Evolutionary conservation across 2,113 vertebrate species (phyloP), one percentile per base, ranked within the genome.

Genomic region (Jaculus jaculus): DNA sequence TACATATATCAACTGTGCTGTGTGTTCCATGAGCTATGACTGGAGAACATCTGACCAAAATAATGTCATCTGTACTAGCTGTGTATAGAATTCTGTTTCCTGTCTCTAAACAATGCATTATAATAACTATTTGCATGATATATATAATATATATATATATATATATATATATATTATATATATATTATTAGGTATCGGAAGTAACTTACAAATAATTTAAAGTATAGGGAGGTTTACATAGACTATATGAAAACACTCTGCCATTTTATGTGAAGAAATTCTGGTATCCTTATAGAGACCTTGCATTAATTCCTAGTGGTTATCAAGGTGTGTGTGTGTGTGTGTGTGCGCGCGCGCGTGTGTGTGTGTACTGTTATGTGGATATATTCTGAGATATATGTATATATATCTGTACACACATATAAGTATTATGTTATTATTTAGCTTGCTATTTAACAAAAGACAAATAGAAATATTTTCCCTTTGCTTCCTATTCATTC

Each of bases 401-500:
- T 3, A 24, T 18, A n/a, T 18, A 54, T 54, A 54, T 77, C 61
- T 28, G 15, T 6, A 26, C 39, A 7, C 30, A 9, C 13, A 11
- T 23, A 9, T 21, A 5, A 18, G 20, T 58, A n/a, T 58, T 24
- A 58, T 61, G 23, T 60, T 61, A 68, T 73, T 87, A 80, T 60
- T 68, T 83, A 60, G 17, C 72, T 66, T 87, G 13, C 4, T 92
- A 39, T 20, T 71, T 73, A 79, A 42, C 54, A 82, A 79, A 84
- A 68, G 20, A 81, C 9, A 82, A 60, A 7, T 37, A 10, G 21
- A 90, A 88, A 75, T 58, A 60, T 20, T 85, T 92, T 69, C 3
- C 18, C 68, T 81, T 81, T 77, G 28, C 23, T 80, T 90, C 30
- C 89, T 84, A n/a, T 68, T 21, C 75, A 54, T 79, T 90, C 79